Conservation (phyloP, 1,140 invertebrate genomes). For the Monochamus saltuarius region DNA sequence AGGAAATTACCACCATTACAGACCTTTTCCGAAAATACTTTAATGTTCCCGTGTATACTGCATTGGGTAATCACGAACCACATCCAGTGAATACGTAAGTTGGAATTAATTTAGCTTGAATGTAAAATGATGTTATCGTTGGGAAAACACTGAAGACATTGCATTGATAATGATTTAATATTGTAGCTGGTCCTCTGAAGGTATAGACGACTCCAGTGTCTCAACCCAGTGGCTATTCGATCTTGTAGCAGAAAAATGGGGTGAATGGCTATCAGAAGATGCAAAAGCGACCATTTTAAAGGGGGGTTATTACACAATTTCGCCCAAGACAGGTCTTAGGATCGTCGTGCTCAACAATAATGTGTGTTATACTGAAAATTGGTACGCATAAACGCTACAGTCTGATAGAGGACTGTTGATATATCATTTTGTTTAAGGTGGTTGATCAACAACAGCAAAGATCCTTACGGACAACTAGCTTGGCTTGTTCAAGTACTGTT, state of each 20-base stretch:
- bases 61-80: slow-evolving; percentile 88
- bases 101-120: neutral
- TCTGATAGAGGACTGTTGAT: neutral
- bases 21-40: slow-evolving; percentile 60
- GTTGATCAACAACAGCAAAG: slow-evolving; percentile 61
- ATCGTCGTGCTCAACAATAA: slow-evolving; percentile 76
- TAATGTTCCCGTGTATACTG: slow-evolving; percentile 66
- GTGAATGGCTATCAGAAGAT: slow-evolving; percentile 62
- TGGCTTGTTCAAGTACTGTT: slow-evolving; percentile 75
- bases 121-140: neutral
- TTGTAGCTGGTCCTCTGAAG: slow-evolving; percentile 65
- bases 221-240: slow-evolving; percentile 71
- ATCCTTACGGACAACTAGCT: slow-evolving; percentile 69
- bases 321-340: slow-evolving; percentile 64
- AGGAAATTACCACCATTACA: slow-evolving; percentile 59
- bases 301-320: slow-evolving; percentile 71
- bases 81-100: slow-evolving; percentile 82
- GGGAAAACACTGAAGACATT: slow-evolving; percentile 54
- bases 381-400: slow-evolving; percentile 53
- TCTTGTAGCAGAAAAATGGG: slow-evolving; percentile 63
- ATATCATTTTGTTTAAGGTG: slow-evolving; percentile 49
- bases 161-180: slow-evolving; percentile 63
- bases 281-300: slow-evolving; percentile 61
- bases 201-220: slow-evolving; percentile 42
- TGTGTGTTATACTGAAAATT: slow-evolving; percentile 70